Base-by-base conservation (phyloP, 1,140 invertebrate species). In the Papilio polyxenes region DNA sequence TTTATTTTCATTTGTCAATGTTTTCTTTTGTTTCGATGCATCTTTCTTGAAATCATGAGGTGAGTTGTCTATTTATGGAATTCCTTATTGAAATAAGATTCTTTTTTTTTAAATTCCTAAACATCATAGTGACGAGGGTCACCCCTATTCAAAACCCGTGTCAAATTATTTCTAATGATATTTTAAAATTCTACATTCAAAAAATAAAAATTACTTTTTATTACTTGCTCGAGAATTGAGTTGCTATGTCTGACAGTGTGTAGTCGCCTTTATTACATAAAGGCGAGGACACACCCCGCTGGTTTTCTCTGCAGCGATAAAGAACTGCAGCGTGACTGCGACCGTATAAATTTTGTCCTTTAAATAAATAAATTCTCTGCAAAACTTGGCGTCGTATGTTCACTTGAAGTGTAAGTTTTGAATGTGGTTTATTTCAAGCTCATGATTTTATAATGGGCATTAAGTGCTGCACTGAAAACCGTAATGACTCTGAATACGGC, bases 221-320 rank as follows among this genome's bases (percentile, higher is more conserved):
- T 56, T 13, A 56, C 17, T 51, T 51, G 49, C 13, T 62, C 23
- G 5, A 23, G 23, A 37, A 72, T 72, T 37, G 23, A 69, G 23
- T 72, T 15, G 65, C 1, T 72, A 37, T 15, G n/a, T 65, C 11
- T 10, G n/a, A 8, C 20, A 72, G 65, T 72, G 65, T 37, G 31
- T 5, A 37, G 65, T 37, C 6, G 31, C 65, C 31, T 37, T 72
- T 72, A 40, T 65, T 65, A 62, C 20, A 65, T 72, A 72, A 72
- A 72, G 65, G 65, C 65, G 65, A 72, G 65, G 65, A 72, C 65
- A 72, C 65, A 72, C 65, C 65, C 65, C 13, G 65, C 65, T 72
- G 13, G 65, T 72, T 72, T 72, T 20, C 65, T 37, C 65, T 72
- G 65, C 65, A 72, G 65, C 65, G 65, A 72, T 72, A 72, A 72